Conservation (phyloP, 1,140 invertebrate genomes). For the Anoplolepis gracilipes region DNA sequence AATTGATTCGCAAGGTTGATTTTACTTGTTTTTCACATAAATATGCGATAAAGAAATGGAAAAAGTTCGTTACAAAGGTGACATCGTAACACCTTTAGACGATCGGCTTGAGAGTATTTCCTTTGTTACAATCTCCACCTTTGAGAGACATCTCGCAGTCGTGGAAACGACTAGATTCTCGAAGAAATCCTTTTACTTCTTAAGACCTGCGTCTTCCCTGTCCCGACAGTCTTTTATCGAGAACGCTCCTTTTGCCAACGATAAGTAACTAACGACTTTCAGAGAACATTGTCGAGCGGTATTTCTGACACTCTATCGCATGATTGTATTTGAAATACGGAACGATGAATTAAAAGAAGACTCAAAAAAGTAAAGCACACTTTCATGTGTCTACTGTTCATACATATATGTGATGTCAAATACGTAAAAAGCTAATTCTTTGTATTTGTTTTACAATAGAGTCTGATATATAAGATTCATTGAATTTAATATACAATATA, state of each 20-base stretch:
- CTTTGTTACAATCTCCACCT: conserved; percentile 62
- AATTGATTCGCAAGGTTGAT: not conserved
- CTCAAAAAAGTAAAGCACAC: not conserved
- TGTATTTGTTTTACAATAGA: not conserved
- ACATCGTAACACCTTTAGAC: conserved; percentile 45
- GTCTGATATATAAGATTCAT: no score
- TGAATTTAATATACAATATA: no score
- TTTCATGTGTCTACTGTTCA: not conserved
- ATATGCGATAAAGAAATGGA: conserved; percentile 3
- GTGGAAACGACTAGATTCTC: conserved; percentile 61
- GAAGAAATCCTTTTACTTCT: conserved; percentile 51
- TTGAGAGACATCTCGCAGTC: conserved; percentile 55
- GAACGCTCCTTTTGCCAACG: not conserved
- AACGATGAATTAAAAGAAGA: not conserved
- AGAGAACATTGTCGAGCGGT: conserved; percentile 44
- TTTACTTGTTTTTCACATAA: not conserved
- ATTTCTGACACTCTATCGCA: conserved; percentile 36
- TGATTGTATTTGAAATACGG: conserved; percentile 6
- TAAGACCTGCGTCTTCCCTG: conserved; percentile 29
- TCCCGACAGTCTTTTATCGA: conserved; percentile 60
- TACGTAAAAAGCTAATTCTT: not conserved
- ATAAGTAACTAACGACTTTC: conserved; percentile 69
- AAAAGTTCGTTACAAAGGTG: conserved; percentile 45
- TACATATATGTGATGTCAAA: not conserved
- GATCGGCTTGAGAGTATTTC: conserved; percentile 45